phyloP scores from a whole-genome alignment of 2,888 invertebrate genomes.

The Euphydryas editha region DNA sequence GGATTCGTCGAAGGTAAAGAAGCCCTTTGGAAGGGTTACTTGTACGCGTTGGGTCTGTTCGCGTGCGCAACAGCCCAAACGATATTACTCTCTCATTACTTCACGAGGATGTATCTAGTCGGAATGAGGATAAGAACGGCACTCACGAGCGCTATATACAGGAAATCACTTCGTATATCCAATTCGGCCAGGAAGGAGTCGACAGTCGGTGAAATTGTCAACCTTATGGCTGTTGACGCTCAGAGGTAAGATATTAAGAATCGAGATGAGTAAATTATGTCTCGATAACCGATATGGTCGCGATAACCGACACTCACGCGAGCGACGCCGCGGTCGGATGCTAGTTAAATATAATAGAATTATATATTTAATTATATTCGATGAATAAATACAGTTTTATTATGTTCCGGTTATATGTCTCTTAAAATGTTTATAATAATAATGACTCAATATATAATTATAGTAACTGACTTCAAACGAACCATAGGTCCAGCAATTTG shows the following conservation, averaged over 20 bases:
- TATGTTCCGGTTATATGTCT: too few species aligned
- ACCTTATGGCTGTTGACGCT: slow-evolving; percentile 96
- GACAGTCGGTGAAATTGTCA: slow-evolving; percentile 96
- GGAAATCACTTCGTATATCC: slow-evolving; percentile 92
- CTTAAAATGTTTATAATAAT: too few species aligned
- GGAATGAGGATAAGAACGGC: slow-evolving; percentile 96
- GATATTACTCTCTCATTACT: slow-evolving; percentile 93
- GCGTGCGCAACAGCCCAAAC: slow-evolving; percentile 91
- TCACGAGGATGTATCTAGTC: slow-evolving; percentile 94
- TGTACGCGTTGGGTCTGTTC: slow-evolving; percentile 91
- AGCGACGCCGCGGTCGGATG: too few species aligned
- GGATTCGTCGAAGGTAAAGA: slow-evolving; percentile 85
- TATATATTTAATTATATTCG: too few species aligned
- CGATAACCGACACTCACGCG: too few species aligned
- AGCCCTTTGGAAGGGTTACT: slow-evolving; percentile 92
- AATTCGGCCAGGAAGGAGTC: slow-evolving; percentile 91
- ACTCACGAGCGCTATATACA: slow-evolving; percentile 94
- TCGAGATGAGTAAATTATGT: background rate
- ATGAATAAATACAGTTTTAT: too few species aligned
- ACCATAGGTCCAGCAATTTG: too few species aligned
- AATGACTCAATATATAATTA: too few species aligned
- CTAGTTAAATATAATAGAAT: too few species aligned
- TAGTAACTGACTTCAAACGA: too few species aligned
- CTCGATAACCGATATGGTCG: too few species aligned
- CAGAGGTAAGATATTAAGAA: slow-evolving; percentile 81